Conservation (phyloP, 2,888 invertebrate species). For the Hofmannophila pseudospretella region DNA sequence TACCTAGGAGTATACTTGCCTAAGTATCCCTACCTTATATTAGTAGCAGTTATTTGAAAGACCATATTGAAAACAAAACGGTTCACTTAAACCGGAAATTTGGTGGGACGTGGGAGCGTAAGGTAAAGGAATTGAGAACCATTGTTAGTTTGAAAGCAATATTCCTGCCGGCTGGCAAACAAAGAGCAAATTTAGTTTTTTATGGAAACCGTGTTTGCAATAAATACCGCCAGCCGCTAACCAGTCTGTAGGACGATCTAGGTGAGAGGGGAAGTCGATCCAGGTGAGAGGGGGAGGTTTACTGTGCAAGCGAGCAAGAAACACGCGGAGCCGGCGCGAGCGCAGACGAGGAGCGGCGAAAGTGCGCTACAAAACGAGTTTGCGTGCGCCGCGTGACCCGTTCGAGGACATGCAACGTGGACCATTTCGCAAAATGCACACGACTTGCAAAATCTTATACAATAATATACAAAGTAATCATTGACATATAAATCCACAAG, state of each 20-base stretch:
- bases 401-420: conserved; percentile 61
- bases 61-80: too few species aligned
- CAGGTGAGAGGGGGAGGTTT: conserved; percentile 27
- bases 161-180: conserved; percentile 13
- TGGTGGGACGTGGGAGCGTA: conserved; percentile 11
- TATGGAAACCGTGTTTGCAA: conserved; percentile 15
- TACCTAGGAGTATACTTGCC: too few species aligned
- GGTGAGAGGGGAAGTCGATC: conserved; percentile 27
- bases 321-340: conserved; percentile 37
- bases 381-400: conserved; percentile 69
- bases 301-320: conserved; percentile 51
- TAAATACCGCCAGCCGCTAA: conserved; percentile 13
- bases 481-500: too few species aligned
- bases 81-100: conserved; percentile 2
- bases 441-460: too few species aligned
- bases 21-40: too few species aligned
- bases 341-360: conserved; percentile 66
- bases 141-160: conserved; percentile 17
- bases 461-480: too few species aligned
- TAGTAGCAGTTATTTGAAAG: too few species aligned
- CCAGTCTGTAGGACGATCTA: conserved; percentile 8
- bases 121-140: conserved; percentile 11
- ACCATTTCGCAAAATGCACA: conserved; percentile 44
- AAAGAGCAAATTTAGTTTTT: conserved; percentile 20
- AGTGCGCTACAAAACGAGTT: conserved; percentile 69